Percentiles rank a stretch among this genome's conserved stretches.
phyloP scores from a whole-genome alignment of 2,888 invertebrate species.

The Onchidella celtica region DNA sequence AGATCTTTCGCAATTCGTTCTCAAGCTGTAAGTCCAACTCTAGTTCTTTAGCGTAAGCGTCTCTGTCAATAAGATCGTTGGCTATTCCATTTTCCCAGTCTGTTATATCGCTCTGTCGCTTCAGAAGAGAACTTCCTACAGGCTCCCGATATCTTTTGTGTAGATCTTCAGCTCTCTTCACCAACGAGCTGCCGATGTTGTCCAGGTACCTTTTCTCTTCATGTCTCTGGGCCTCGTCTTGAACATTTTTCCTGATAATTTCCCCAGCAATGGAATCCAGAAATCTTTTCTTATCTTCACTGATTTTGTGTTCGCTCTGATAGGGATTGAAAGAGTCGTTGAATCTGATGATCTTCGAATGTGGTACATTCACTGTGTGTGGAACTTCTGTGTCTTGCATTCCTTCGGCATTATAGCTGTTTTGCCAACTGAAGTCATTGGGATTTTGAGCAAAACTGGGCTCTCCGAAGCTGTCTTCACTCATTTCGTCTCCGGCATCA shows the following conservation, averaged over 20 bases:
- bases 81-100: background rate
- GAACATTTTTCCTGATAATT: background rate
- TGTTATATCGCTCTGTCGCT: background rate
- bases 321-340: background rate
- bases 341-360: background rate
- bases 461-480: background rate
- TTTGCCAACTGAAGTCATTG: background rate
- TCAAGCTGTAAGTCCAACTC: no score
- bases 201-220: background rate
- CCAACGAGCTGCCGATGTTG: background rate
- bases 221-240: background rate
- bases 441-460: background rate
- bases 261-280: background rate
- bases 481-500: background rate
- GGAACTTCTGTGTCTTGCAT: no score
- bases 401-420: no score
- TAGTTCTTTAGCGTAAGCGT: no score
- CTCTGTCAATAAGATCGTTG: background rate
- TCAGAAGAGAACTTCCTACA: conserved; percentile 5
- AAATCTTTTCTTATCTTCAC: background rate
- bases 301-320: background rate
- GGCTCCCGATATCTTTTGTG: background rate
- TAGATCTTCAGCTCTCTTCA: background rate
- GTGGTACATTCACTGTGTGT: no score
- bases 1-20: no score